Evolutionary conservation across 2,113 vertebrate species (phyloP).

Genomic region (Delphinapterus leucas): DNA sequence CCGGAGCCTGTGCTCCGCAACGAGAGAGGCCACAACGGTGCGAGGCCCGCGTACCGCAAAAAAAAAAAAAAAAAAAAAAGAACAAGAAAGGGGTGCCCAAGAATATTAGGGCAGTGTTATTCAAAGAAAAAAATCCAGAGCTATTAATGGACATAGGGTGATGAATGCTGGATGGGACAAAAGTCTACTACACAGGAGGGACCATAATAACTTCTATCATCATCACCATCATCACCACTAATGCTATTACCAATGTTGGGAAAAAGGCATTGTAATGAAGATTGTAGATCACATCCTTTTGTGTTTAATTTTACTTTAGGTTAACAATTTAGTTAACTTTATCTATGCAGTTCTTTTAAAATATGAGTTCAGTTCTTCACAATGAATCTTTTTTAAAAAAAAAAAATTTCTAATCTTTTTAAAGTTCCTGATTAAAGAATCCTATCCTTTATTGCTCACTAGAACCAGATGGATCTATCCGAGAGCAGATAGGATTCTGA

Average conservation of each 20-base stretch:
- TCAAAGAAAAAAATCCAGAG: not conserved
- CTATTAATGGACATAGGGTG: not conserved
- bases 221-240: not conserved
- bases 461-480: not conserved
- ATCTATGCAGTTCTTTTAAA: not conserved
- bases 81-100: not conserved
- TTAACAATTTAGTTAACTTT: not conserved
- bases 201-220: not conserved
- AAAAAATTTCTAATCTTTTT: not conserved
- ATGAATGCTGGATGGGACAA: not conserved
- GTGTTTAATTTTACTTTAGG: not conserved
- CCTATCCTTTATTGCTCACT: not conserved
- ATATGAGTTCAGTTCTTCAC: not conserved
- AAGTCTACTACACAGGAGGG: not conserved
- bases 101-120: not conserved
- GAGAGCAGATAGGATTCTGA: not conserved
- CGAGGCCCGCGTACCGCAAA: no score
- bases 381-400: not conserved
- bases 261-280: not conserved
- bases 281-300: not conserved
- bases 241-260: not conserved
- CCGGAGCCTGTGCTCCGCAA: no score
- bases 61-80: no score
- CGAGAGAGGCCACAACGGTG: no score
- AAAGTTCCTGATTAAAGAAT: not conserved